These are phyloP conservation scores for Eledone cirrhosa DNA, from an alignment of 2,888 invertebrate species.

Conservation along the genomic window DNA sequence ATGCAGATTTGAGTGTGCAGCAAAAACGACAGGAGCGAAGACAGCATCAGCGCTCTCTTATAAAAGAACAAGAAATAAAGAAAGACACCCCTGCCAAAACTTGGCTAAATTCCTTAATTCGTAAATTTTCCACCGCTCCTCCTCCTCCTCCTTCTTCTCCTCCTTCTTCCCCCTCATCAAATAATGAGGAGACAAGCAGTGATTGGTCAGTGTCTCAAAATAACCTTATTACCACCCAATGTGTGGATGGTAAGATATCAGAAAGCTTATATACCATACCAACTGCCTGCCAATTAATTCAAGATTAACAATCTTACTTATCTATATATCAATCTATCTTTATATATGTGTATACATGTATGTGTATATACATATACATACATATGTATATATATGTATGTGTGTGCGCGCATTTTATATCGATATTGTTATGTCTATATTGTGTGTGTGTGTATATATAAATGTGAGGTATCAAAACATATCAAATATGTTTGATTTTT, in stretches of 20 bases:
- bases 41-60: constrained; percentile 51
- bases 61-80: constrained; percentile 52
- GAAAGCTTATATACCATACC: background rate
- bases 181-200: background rate
- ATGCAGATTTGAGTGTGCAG: constrained; percentile 31
- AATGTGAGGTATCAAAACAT: too few relatives aligned
- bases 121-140: constrained; percentile 35
- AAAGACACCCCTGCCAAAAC: constrained; percentile 27
- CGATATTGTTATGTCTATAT: too few relatives aligned
- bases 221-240: background rate
- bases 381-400: too few relatives aligned
- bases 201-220: constrained; percentile 7
- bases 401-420: too few relatives aligned
- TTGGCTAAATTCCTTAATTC: constrained; percentile 28
- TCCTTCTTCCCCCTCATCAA: background rate
- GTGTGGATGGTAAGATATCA: constrained; percentile 16
- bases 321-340: too few relatives aligned
- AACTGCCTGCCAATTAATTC: too few relatives aligned
- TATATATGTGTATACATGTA: too few relatives aligned
- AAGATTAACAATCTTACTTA: too few relatives aligned
- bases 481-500: too few relatives aligned
- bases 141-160: constrained; percentile 15
- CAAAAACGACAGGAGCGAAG: constrained; percentile 45
- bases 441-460: too few relatives aligned
- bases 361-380: too few relatives aligned